phyloP scores from a whole-genome alignment of 2,113 vertebrate genomes.

The Numenius arquata region DNA sequence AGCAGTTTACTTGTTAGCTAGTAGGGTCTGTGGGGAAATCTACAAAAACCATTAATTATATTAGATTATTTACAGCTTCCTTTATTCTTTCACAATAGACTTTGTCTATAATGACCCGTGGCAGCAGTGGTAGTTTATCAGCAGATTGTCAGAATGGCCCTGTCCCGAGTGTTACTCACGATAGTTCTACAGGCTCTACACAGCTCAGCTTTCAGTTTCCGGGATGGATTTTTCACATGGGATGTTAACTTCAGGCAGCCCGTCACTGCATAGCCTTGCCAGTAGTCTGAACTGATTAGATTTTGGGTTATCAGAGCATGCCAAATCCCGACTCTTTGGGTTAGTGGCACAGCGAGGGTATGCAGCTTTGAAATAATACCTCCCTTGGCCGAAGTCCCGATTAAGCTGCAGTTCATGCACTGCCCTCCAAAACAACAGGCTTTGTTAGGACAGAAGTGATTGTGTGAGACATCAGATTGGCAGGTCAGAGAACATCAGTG shows the following conservation, averaged over 20 bases:
- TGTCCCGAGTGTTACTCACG: background rate
- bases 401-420: background rate
- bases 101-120: background rate
- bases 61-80: background rate
- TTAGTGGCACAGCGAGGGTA: background rate
- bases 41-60: background rate
- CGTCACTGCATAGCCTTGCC: rapidly evolving
- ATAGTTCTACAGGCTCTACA: background rate
- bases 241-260: background rate
- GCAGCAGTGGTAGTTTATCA: background rate
- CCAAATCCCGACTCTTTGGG: background rate
- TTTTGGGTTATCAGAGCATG: background rate
- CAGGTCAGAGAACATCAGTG: background rate
- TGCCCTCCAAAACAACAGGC: background rate
- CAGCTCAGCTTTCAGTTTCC: background rate
- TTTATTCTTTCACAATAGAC: background rate
- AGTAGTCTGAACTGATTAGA: background rate
- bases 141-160: background rate
- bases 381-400: background rate
- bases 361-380: background rate
- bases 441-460: conserved; percentile 1
- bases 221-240: background rate
- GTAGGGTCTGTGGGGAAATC: background rate
- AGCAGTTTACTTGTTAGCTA: background rate
- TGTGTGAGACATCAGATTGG: background rate